phyloP scores from a whole-genome alignment of 2,888 invertebrate species.

The Leptopilina myrica region DNA sequence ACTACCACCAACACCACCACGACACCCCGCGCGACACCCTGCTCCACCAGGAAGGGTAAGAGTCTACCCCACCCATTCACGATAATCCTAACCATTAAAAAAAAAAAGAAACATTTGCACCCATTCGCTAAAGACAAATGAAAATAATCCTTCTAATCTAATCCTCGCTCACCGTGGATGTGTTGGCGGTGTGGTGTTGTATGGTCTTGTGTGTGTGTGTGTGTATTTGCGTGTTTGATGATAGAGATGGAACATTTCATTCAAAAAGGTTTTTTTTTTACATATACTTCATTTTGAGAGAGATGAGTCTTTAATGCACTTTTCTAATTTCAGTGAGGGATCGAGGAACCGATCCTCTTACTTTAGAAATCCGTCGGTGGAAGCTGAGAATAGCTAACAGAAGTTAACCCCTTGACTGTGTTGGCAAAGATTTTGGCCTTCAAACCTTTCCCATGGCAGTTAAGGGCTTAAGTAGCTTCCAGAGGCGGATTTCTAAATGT shows the following conservation, averaged over 20 bases:
- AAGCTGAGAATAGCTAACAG: too few relatives aligned
- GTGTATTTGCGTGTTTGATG: constrained; percentile 51
- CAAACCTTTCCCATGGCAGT: too few relatives aligned
- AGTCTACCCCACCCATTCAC: constrained; percentile 75
- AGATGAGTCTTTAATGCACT: too few relatives aligned
- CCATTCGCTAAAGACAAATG: constrained; percentile 54
- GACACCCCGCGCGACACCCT: constrained; percentile 77
- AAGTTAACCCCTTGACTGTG: too few relatives aligned
- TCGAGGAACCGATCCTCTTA: too few relatives aligned
- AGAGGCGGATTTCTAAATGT: too few relatives aligned
- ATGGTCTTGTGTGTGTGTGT: constrained; percentile 63
- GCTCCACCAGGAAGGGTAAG: constrained; percentile 77
- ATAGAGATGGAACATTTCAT: constrained; percentile 11
- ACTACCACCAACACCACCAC: constrained; percentile 76
- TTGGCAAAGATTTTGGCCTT: too few relatives aligned
- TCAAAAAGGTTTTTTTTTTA: too few relatives aligned
- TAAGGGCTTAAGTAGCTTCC: too few relatives aligned
- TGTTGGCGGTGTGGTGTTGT: constrained; percentile 77
- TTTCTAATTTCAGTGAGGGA: too few relatives aligned
- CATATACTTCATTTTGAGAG: too few relatives aligned
- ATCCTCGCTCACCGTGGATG: constrained; percentile 76
- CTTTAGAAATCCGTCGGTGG: too few relatives aligned
- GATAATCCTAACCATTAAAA: constrained; percentile 56
- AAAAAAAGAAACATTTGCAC: constrained; percentile 52
- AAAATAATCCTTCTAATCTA: constrained; percentile 64